Percentiles rank a stretch among this genome's conserved stretches.
Conservation (phyloP, 2,888 invertebrate species). For the Trichogramma dendrolimi region DNA sequence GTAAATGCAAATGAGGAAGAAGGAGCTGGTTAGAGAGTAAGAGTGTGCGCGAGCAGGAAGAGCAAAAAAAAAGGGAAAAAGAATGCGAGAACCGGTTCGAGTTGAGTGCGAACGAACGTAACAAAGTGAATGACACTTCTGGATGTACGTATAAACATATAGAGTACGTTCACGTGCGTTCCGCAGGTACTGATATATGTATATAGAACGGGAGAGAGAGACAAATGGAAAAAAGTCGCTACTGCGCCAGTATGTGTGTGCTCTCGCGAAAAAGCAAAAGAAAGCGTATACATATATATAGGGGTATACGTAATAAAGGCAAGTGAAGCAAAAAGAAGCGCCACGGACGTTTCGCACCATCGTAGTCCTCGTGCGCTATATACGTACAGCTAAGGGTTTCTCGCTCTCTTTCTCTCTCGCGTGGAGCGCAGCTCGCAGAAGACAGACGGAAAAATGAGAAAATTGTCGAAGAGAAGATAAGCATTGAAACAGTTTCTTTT, state of each 20-base stretch:
- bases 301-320: constrained; percentile 12
- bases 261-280: no score
- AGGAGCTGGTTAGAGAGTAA: no score
- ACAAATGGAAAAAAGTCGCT: constrained; percentile 6
- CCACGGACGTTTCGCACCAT: no score
- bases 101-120: constrained; percentile 13
- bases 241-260: no score
- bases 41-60: background rate
- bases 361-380: no score
- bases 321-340: constrained; percentile 12
- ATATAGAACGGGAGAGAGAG: background rate
- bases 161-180: background rate
- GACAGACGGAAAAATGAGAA: constrained; percentile 12
- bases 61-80: background rate
- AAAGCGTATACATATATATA: no score
- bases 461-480: constrained; percentile 17
- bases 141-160: background rate
- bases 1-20: no score
- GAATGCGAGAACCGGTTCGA: background rate
- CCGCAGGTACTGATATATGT: no score
- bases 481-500: background rate
- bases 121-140: constrained; percentile 22
- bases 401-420: background rate
- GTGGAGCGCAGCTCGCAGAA: background rate
- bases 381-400: background rate